Conservation (phyloP, 1,140 invertebrate species). For the Diabrotica undecimpunctata region DNA sequence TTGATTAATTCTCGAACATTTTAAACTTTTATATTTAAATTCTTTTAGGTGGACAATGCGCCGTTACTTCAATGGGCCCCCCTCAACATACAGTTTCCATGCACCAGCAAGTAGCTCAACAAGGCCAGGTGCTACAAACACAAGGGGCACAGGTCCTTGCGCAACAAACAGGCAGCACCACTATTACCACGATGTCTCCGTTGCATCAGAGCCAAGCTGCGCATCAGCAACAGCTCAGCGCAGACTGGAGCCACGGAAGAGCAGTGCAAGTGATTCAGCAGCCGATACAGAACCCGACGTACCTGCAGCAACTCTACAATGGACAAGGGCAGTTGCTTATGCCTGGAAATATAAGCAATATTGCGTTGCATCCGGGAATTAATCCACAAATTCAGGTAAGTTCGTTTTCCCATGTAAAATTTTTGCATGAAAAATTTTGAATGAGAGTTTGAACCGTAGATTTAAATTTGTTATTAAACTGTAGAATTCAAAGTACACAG, state of each 20-base stretch:
- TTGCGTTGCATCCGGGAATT: slow-evolving; percentile 69
- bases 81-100: slow-evolving; percentile 47
- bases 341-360: slow-evolving; percentile 75
- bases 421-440: too few relatives aligned
- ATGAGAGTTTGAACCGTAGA: too few relatives aligned
- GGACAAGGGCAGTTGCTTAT: slow-evolving; percentile 72
- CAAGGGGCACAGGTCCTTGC: slow-evolving; percentile 43
- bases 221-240: slow-evolving; percentile 45
- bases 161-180: slow-evolving; percentile 44
- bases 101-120: slow-evolving; percentile 44
- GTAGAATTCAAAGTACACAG: too few relatives aligned
- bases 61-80: slow-evolving; percentile 47
- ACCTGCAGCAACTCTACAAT: slow-evolving; percentile 77
- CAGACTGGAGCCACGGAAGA: slow-evolving; percentile 44
- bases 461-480: too few relatives aligned
- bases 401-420: not conserved
- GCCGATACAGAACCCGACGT: slow-evolving; percentile 66
- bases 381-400: slow-evolving; percentile 73
- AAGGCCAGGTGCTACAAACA: slow-evolving; percentile 42
- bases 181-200: slow-evolving; percentile 49
- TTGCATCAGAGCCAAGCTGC: slow-evolving; percentile 47
- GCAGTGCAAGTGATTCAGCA: slow-evolving; percentile 74
- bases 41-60: slow-evolving; percentile 43
- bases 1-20: not conserved
- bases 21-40: not conserved